Base-by-base conservation (phyloP, 2,888 invertebrate genomes). In the Chrysolina haemoptera region DNA sequence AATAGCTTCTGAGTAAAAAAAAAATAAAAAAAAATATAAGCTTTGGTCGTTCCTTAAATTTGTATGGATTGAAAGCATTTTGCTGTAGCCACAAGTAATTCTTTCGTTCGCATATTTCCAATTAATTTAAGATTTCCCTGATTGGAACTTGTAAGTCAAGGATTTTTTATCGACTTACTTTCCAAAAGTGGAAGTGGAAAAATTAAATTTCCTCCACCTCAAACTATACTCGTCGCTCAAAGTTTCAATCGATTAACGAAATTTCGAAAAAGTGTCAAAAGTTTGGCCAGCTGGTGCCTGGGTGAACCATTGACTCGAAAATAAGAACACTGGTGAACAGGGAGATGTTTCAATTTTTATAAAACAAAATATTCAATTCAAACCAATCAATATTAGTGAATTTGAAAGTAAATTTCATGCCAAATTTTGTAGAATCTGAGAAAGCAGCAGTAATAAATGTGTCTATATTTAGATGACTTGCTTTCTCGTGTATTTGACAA, bases 261-360 rank as follows among this genome's bases (percentile, higher is more conserved):
- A 43, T 8, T 9, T 43, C 43, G 43, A 43, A 9, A 43, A 43
- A 43, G 43, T 8, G 12, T 8, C 11, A 43, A 8, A 43, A 43
- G 43, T 43, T 43, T 43, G 43, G 43, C 43, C 43, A 43, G 43
- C 43, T 9, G 43, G 8, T 43, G 43, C 43, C 43, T 43, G 43
- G 43, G 43, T 43, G 8, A 43, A 43, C 12, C 43, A 12, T 43
- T 43, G 1, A 9, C 43, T 12, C 43, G 12, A 43, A 43, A 43
- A 12, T 1, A 43, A 35, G 35, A 35, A 35, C 35, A 35, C 4
- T 35, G 35, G 35, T 6, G 35, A 35, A 6, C 35, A 43, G 41
- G 63, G 63, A 9, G 63, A 14, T 16, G 63, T 63, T 10, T 16
- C 12, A 18, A 63, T 43, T 4, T 63, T 63, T 3, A 18, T 63